A percentile compares a stretch with the other conserved stretches of the same genome.
These are phyloP conservation scores for Argynnis bischoffii DNA, from an alignment of 2,888 invertebrate species.

Conservation along the genomic window DNA sequence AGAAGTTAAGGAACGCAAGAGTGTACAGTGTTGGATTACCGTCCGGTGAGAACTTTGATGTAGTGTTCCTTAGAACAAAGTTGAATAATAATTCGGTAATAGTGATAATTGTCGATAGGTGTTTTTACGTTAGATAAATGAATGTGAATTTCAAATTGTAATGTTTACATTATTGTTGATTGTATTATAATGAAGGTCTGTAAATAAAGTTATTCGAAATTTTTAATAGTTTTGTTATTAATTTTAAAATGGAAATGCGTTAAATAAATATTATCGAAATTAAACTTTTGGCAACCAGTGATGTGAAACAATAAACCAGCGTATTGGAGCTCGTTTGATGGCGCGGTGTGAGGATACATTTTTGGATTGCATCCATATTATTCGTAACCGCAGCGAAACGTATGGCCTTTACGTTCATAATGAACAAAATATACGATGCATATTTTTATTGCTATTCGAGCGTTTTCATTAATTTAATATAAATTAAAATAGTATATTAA, in stretches of 20 bases:
- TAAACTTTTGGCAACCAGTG: constrained; percentile 49
- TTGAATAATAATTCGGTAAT: constrained; percentile 60
- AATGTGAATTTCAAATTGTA: constrained; percentile 77
- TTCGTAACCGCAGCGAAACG: constrained; percentile 59
- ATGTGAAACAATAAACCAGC: constrained; percentile 49
- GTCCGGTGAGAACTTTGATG: constrained; percentile 49
- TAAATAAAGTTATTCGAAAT: constrained; percentile 81
- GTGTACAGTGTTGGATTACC: constrained; percentile 53
- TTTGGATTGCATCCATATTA: constrained; percentile 76
- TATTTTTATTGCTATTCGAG: constrained; percentile 46
- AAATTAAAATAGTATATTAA: constrained; percentile 34
- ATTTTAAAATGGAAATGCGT: constrained; percentile 27
- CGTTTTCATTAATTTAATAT: constrained; percentile 38
- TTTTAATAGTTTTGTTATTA: constrained; percentile 54
- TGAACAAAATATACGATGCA: constrained; percentile 46
- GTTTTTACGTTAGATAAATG: constrained; percentile 77
- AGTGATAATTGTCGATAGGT: constrained; percentile 69
- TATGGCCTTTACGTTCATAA: constrained; percentile 60
- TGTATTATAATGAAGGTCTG: constrained; percentile 80
- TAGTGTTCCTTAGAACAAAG: constrained; percentile 45
- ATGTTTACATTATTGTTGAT: constrained; percentile 77
- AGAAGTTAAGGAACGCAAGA: background rate
- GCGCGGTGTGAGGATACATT: constrained; percentile 54
- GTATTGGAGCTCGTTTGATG: constrained; percentile 50
- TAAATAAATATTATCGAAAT: constrained; percentile 42